phyloP scores from a whole-genome alignment of 2,888 invertebrate genomes.

The Lasius fuliginosus region DNA sequence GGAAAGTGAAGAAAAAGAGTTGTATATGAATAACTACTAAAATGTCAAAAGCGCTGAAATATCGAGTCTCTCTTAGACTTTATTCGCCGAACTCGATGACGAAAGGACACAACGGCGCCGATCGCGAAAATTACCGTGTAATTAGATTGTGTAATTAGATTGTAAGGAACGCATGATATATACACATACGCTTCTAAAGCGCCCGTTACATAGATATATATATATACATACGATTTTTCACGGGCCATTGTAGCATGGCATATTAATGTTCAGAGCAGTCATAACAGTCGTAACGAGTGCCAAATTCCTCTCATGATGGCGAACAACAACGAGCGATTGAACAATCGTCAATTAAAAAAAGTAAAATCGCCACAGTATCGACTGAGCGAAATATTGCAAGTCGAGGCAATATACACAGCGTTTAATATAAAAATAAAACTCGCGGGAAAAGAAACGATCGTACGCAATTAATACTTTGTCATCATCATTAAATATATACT shows the following conservation, averaged over 20 bases:
- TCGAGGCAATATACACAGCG: background rate
- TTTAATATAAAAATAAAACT: background rate
- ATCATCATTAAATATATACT: background rate
- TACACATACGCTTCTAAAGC: constrained; percentile 61
- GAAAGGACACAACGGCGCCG: constrained; percentile 7
- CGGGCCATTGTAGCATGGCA: constrained; percentile 31
- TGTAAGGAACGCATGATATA: constrained; percentile 56
- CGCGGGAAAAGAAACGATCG: background rate
- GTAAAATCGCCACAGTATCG: background rate
- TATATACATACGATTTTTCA: constrained; percentile 38
- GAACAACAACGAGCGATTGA: constrained; percentile 38
- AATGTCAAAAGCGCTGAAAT: background rate
- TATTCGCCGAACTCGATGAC: constrained; percentile 23
- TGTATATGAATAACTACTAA: background rate
- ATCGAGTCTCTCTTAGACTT: constrained; percentile 3
- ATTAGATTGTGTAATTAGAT: constrained; percentile 39
- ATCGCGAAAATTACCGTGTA: constrained; percentile 22
- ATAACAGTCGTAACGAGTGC: constrained; percentile 59
- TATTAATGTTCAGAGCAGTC: constrained; percentile 51
- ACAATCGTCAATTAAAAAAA: constrained; percentile 51
- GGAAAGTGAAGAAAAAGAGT: too few species aligned
- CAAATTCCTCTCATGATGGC: constrained; percentile 60
- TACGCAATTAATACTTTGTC: background rate
- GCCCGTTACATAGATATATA: constrained; percentile 50
- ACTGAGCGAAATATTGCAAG: background rate